These are phyloP conservation scores for Drosophila borealis DNA, from an alignment of 2,888 invertebrate genomes.

Conservation along the genomic window DNA sequence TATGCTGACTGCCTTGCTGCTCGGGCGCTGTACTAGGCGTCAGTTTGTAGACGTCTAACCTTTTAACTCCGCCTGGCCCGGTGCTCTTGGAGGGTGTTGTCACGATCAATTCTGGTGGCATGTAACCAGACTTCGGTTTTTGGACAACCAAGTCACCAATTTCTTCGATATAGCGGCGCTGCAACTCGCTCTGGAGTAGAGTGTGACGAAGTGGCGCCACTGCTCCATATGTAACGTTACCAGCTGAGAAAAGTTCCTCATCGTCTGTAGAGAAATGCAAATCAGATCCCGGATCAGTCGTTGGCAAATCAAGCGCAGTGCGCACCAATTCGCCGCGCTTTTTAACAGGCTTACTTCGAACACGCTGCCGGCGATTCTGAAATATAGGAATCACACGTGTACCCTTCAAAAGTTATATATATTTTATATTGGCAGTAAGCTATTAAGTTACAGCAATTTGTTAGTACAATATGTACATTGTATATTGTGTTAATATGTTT, in stretches of 20 bases:
- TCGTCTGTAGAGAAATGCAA: conserved; percentile 87
- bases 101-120: conserved; percentile 86
- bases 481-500: not conserved
- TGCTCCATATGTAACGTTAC: conserved; percentile 50
- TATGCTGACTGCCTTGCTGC: conserved; percentile 25
- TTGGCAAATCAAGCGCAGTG: conserved; percentile 86
- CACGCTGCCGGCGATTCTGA: conserved; percentile 64
- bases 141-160: conserved; percentile 73
- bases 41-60: conserved; percentile 62
- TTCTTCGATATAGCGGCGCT: conserved; percentile 81
- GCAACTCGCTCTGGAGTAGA: conserved; percentile 82
- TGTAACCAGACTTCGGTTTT: conserved; percentile 65
- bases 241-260: conserved; percentile 80
- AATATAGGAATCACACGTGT: conserved; percentile 1
- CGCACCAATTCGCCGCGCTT: conserved; percentile 76
- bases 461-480: not conserved
- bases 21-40: conserved; percentile 67
- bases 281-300: conserved; percentile 89
- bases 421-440: not conserved
- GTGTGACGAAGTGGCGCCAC: conserved; percentile 78
- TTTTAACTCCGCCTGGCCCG: conserved; percentile 38
- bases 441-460: not conserved
- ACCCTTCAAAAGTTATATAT: not conserved
- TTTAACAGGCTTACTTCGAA: conserved; percentile 59
- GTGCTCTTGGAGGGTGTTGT: conserved; percentile 82